These are phyloP conservation scores for Tiaroga cobitis DNA, from an alignment of 2,797 vertebrate genomes.

Conservation along the genomic window DNA sequence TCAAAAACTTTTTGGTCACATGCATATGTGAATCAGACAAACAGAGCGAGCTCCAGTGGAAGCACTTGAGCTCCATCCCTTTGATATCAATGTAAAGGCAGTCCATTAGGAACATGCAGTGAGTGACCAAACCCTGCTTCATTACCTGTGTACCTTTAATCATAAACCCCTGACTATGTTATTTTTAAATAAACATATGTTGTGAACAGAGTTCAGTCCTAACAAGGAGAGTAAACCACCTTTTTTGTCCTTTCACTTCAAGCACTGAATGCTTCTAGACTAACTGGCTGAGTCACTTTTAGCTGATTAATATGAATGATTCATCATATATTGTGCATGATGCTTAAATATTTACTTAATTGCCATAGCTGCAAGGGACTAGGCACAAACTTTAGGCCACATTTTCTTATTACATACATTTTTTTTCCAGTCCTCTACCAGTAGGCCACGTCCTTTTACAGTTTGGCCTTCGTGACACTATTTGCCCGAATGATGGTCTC, in stretches of 20 bases:
- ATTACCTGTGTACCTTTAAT: neutral
- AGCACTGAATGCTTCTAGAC: neutral
- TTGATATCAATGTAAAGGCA: neutral
- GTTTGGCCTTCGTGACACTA: conserved; percentile 11
- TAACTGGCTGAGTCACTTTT: neutral
- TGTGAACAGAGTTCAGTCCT: neutral
- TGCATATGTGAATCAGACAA: neutral
- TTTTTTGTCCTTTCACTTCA: neutral
- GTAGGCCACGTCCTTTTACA: neutral
- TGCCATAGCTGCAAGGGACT: neutral
- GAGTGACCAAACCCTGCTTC: neutral
- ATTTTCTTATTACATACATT: neutral
- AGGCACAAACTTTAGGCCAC: neutral
- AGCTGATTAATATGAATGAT: conserved; percentile 8
- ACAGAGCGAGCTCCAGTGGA: neutral
- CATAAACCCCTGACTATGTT: neutral
- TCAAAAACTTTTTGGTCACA: neutral
- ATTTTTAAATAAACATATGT: neutral
- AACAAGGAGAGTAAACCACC: neutral
- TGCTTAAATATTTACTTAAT: neutral
- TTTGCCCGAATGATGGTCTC: conserved; percentile 3
- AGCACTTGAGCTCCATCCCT: neutral
- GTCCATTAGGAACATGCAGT: neutral
- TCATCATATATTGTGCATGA: neutral
- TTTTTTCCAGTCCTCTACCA: neutral